Base-by-base conservation (phyloP, 2,888 invertebrate species). In the Idaea straminata region DNA sequence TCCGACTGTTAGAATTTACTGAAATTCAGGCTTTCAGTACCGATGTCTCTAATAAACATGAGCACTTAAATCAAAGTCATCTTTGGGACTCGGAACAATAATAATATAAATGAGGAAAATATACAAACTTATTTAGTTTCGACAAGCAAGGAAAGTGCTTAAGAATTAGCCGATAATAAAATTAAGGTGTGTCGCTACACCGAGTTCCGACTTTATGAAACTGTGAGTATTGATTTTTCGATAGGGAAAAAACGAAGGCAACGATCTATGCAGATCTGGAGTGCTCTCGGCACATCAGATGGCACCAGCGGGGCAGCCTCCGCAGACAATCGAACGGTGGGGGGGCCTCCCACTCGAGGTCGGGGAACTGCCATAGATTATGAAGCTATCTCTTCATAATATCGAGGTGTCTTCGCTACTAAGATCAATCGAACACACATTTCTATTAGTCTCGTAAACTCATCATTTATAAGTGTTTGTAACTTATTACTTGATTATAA, bases 211-310 rank as follows among this genome's bases (percentile, higher is more conserved):
- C 85, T 91, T 87, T 89, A 89, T 87, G 85, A 88, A 89, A 85
- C 85, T 83, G 87, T 87, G 82, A 85, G 91, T 92, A 92, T 92
- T 92, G 92, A 92, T 92, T 92, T 92, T 92, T 84, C 88, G 92
- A 92, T 91, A 91, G 91, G 89, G 90, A 92, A 92, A 92, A 92
- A 92, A 92, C 87, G 91, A 91, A 91, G 92, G 88, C 92, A 91
- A 91, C 92, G 92, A 90, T 92, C 92, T 92, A 92, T 92, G 92
- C 92, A 92, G 92, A 92, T 92, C 92, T 92, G 91, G 89, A 92
- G 92, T 91, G 91, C 91, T 92, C 92, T 92, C 92, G 89, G 91
- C 91, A 92, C 92, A 91, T 92, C 92, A 92, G 92, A 92, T 92
- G 92, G 92, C 92, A 92, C 92, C 91, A 91, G 87, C 90, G 91